A percentile compares a stretch with the other conserved stretches of the same genome.
phyloP scores from a whole-genome alignment of 1,140 invertebrate species.

The Cotesia chilonis region DNA sequence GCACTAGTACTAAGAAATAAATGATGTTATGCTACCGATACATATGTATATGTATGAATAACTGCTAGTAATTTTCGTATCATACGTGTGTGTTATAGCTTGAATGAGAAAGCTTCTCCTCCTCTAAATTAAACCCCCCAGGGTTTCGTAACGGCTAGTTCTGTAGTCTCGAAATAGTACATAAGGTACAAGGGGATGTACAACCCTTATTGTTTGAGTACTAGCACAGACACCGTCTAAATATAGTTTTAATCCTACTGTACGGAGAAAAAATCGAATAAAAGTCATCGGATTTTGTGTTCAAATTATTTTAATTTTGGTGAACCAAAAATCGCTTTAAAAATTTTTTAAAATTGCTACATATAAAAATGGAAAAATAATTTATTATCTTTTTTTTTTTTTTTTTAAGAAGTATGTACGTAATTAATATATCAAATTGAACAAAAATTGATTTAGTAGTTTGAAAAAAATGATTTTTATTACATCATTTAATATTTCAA shows the following conservation, averaged over 20 bases:
- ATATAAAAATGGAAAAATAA: no score
- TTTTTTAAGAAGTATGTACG: no score
- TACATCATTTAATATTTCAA: no score
- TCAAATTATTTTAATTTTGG: no score
- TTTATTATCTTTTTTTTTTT: no score
- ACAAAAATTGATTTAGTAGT: no score
- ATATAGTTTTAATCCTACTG: background rate
- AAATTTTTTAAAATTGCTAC: no score
- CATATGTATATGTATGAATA: background rate
- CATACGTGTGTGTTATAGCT: background rate
- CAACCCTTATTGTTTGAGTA: slow-evolving; percentile 8
- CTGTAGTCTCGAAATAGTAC: background rate
- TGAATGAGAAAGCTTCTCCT: slow-evolving; percentile 5
- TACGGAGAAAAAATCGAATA: slow-evolving; percentile 39
- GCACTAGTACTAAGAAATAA: background rate
- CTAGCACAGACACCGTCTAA: background rate
- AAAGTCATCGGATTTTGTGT: background rate
- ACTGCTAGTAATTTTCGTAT: slow-evolving; percentile 9
- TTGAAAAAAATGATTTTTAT: no score
- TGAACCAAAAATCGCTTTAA: no score
- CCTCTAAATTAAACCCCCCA: background rate
- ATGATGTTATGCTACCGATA: background rate
- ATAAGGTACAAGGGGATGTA: background rate
- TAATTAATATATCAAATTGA: no score
- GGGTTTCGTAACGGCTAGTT: slow-evolving; percentile 4